These are phyloP conservation scores for Parazoanthus atlanticus DNA, from an alignment of 92 coral and sea anemone species.

Conservation along the genomic window DNA sequence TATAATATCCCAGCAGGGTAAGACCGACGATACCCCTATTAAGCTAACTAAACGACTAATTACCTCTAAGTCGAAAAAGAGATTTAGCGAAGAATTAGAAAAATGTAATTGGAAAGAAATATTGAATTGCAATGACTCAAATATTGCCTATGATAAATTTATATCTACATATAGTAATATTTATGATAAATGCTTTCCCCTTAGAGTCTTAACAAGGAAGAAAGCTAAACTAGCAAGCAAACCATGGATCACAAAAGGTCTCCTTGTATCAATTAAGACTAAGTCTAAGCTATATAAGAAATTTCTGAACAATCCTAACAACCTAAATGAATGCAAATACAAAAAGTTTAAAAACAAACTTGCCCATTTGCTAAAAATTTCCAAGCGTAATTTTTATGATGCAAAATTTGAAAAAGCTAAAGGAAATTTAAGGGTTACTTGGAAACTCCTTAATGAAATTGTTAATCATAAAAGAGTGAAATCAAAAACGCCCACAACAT, in stretches of 20 bases:
- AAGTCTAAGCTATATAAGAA: conserved; percentile 30
- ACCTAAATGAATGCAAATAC: conserved; percentile 26
- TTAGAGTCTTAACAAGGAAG: background rate
- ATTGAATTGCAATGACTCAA: background rate
- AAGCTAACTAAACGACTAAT: background rate
- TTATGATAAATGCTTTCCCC: background rate
- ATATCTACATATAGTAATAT: conserved; percentile 17
- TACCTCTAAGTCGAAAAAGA: background rate
- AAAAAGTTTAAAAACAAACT: conserved; percentile 35
- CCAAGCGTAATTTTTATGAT: conserved; percentile 44
- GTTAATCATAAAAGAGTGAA: background rate
- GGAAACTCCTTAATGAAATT: conserved; percentile 28
- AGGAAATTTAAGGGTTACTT: conserved; percentile 23
- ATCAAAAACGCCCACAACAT: conserved; percentile 10
- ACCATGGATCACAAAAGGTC: conserved; percentile 12
- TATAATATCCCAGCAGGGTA: conserved; percentile 1
- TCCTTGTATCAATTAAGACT: conserved; percentile 26
- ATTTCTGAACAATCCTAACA: conserved; percentile 24
- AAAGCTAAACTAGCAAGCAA: conserved; percentile 28
- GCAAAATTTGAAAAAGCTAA: conserved; percentile 32
- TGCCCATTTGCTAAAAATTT: conserved; percentile 38
- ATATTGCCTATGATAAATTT: conserved; percentile 15
- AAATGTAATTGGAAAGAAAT: background rate
- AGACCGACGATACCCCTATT: background rate
- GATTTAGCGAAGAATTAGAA: background rate